Evolutionary conservation across 2,888 invertebrate species (phyloP).

Genomic region (Napeogenes sylphis): DNA sequence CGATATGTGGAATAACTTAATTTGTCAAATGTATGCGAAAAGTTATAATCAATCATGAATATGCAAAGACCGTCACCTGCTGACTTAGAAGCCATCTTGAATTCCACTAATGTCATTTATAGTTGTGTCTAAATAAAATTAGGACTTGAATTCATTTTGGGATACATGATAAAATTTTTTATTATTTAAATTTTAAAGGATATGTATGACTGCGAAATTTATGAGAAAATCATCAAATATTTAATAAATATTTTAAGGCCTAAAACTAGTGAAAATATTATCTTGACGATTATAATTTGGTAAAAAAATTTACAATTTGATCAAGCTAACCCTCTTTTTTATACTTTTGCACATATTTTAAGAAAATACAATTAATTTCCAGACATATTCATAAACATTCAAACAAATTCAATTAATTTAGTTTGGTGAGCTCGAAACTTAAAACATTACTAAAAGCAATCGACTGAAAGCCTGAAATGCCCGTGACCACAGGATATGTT

Average conservation of each 20-base stretch:
- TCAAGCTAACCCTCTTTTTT: too few relatives aligned
- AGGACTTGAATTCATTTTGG: not conserved
- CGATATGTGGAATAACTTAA: conserved; percentile 10
- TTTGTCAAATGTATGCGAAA: conserved; percentile 27
- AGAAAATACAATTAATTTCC: too few relatives aligned
- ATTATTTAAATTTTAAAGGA: too few relatives aligned
- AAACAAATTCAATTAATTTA: not conserved
- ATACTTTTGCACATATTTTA: too few relatives aligned
- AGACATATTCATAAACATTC: too few relatives aligned
- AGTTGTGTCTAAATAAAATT: not conserved
- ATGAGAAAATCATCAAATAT: too few relatives aligned
- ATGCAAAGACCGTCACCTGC: conserved; percentile 22
- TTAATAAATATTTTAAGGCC: too few relatives aligned
- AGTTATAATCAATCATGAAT: conserved; percentile 32
- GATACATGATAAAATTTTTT: too few relatives aligned
- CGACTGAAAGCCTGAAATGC: not conserved
- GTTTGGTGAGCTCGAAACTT: not conserved
- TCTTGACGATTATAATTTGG: too few relatives aligned
- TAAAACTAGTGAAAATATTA: too few relatives aligned
- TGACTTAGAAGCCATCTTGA: conserved; percentile 1
- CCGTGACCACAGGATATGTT: conserved; percentile 1
- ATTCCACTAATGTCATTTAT: not conserved
- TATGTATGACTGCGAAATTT: too few relatives aligned
- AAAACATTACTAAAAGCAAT: not conserved
- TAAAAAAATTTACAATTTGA: too few relatives aligned